Percentiles rank a stretch among this genome's conserved stretches.
Conservation (phyloP, 2,888 invertebrate species). For the Luperina testacea region DNA sequence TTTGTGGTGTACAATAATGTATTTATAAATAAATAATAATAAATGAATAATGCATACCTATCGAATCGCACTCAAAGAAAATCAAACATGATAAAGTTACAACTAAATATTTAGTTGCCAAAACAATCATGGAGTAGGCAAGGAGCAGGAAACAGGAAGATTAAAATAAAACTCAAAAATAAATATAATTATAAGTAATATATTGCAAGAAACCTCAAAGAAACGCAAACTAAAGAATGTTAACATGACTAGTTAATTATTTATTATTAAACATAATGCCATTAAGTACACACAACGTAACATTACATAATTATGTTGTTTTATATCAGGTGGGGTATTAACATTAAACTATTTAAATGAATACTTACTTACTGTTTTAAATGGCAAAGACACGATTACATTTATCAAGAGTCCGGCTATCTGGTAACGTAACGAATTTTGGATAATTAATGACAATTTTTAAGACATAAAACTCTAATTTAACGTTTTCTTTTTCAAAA, state of each 20-base stretch:
- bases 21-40: no score
- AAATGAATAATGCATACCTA: not conserved
- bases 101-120: not conserved
- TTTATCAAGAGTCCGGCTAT: not conserved
- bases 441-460: no score
- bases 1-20: no score
- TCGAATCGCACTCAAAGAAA: not conserved
- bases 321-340: conserved; percentile 50
- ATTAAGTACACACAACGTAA: conserved; percentile 58
- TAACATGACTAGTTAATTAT: conserved; percentile 60
- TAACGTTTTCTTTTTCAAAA: not conserved
- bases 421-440: not conserved
- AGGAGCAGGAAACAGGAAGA: not conserved
- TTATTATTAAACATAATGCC: conserved; percentile 50
- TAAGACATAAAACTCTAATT: not conserved
- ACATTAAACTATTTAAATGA: conserved; percentile 22
- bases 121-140: not conserved
- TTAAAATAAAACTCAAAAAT: conserved; percentile 39
- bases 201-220: conserved; percentile 41
- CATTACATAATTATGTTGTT: conserved; percentile 19
- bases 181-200: conserved; percentile 24
- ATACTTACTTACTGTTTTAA: conserved; percentile 20
- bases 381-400: conserved; percentile 8
- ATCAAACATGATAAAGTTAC: not conserved
- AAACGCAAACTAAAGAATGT: conserved; percentile 39